Evolutionary conservation across 2,797 vertebrate species (phyloP).

Genomic region (Anomalospiza imberbis): DNA sequence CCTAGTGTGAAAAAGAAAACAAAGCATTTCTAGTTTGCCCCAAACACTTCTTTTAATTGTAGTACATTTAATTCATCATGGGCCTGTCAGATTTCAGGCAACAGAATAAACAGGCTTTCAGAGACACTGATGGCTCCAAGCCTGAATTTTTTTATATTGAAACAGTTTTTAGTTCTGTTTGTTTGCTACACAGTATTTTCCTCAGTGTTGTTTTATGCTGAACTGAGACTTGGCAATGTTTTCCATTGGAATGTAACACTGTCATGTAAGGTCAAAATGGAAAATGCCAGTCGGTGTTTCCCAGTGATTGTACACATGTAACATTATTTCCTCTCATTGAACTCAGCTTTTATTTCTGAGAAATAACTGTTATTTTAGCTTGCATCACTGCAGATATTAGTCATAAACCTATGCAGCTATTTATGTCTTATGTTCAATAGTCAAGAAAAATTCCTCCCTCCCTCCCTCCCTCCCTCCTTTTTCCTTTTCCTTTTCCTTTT

Average conservation of each 20-base stretch:
- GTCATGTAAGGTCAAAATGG: constrained; percentile 11
- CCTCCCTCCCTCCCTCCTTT: no score
- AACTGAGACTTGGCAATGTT: not conserved
- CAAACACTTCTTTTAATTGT: constrained; percentile 18
- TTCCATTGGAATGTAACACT: not conserved
- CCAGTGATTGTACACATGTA: not conserved
- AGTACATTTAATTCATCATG: not conserved
- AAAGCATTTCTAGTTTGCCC: not conserved
- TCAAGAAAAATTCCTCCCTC: not conserved
- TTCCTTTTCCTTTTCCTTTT: no score
- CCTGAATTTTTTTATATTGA: not conserved
- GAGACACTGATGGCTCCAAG: not conserved
- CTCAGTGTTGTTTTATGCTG: not conserved
- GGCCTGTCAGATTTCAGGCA: not conserved
- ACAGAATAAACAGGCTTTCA: constrained; percentile 12
- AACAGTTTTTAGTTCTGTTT: not conserved
- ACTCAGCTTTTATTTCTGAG: not conserved
- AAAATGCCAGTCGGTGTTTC: not conserved
- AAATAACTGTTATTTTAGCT: not conserved
- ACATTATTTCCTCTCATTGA: not conserved
- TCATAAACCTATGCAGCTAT: not conserved
- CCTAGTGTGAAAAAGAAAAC: not conserved
- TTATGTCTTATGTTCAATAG: not conserved
- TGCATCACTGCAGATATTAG: not conserved
- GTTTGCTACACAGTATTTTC: not conserved